Evolutionary conservation across 2,888 invertebrate species (phyloP), one percentile per base, ranked within the genome.

Genomic region (Dolichomitus sp.): DNA sequence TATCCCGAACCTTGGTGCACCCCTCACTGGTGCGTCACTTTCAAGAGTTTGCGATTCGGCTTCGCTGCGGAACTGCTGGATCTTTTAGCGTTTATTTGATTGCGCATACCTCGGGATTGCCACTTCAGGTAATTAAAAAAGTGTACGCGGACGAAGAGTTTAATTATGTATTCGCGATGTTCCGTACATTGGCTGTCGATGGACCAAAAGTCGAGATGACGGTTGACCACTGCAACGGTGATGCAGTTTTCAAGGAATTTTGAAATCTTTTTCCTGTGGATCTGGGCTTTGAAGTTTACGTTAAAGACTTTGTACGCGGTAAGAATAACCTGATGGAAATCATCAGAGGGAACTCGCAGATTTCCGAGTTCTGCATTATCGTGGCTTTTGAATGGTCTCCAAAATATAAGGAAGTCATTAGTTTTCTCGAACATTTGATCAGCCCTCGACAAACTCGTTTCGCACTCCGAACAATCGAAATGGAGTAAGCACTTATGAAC

Each of bases 321-420:
- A 9, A 61, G 12, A 2, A 59, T 37, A 0, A 73, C 79, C 23
- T 48, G 5, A n/a, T 40, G 50, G 45, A 79, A 79, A 12, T 73
- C 59, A 7, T 73, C 73, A 0, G 73, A 40, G 1, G 79, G 79
- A 40, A 73, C 79, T 57, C 59, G 57, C 48, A 79, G 57, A 23
- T 42, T 30, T 45, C 70, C 70, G 7, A 78, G 54, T 7, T 78
- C 78, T 7, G 54, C 33, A 40, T 45, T 65, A 14, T 42, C 65
- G 30, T 12, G 2, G 6, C 40, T 72, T 54, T 63, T 57, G 19
- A 57, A 78, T 0, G 70, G 52, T 54, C 27, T 45, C 72, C 50
- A 73, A 73, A 68, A 79, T 19, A 79, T 79, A 2, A 72, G 19
- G 0, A 79, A 40, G 40, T 79, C 79, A 14, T 68, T 79, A 7